These are phyloP conservation scores for Eunapius fragilis DNA, from an alignment of 37 sponge, comb jelly and placozoan genomes.

Conservation along the genomic window DNA sequence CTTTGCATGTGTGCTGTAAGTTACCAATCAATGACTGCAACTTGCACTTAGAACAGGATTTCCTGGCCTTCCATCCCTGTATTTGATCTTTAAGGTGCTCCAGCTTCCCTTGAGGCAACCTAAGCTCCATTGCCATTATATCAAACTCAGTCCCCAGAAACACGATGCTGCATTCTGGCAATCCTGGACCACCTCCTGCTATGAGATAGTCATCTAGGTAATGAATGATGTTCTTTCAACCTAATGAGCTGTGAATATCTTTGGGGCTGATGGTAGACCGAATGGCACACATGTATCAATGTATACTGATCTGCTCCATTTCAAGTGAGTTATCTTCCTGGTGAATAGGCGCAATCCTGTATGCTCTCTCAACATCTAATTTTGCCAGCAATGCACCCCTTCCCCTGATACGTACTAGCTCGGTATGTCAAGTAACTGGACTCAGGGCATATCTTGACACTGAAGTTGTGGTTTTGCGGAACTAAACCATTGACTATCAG, in stretches of 20 bases:
- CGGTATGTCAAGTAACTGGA: background rate
- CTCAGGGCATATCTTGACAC: background rate
- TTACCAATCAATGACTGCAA: conserved; percentile 5
- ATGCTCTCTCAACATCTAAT: conserved; percentile 2
- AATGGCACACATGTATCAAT: background rate
- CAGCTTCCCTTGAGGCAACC: background rate
- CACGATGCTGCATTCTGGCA: too few species aligned
- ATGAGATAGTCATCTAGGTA: too few species aligned
- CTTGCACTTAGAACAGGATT: background rate
- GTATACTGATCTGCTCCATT: background rate
- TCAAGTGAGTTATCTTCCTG: background rate
- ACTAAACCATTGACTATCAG: background rate
- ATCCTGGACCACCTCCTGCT: too few species aligned
- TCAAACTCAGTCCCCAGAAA: background rate
- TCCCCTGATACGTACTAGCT: background rate
- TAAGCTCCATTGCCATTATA: background rate
- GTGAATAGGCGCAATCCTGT: background rate
- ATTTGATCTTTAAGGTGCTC: background rate
- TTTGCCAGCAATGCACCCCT: conserved; percentile 13
- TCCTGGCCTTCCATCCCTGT: background rate
- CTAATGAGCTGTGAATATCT: background rate
- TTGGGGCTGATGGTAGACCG: background rate
- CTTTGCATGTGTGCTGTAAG: background rate
- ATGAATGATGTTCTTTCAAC: too few species aligned
- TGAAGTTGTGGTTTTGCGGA: background rate